phyloP scores from a whole-genome alignment of 2,888 invertebrate genomes.

The Platycheirus rosarum region DNA sequence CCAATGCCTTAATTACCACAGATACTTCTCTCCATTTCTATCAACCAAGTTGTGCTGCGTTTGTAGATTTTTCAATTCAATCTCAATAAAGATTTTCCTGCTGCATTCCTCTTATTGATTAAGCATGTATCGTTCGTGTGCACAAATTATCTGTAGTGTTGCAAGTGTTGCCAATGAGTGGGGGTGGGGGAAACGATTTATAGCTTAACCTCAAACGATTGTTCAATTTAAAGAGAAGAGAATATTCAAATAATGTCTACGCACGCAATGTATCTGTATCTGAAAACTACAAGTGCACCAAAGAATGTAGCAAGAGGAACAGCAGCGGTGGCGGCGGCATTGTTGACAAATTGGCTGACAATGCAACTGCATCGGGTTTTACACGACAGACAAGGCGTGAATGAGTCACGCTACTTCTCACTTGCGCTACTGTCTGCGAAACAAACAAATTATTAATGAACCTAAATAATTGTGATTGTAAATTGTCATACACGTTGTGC shows the following conservation, averaged over 20 bases:
- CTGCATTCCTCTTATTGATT: slow-evolving; percentile 25
- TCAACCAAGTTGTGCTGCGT: too few species aligned
- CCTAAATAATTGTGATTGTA: slow-evolving; percentile 25
- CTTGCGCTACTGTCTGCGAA: slow-evolving; percentile 38
- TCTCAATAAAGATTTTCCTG: slow-evolving; percentile 33
- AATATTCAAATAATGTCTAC: slow-evolving; percentile 49
- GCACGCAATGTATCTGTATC: slow-evolving; percentile 19
- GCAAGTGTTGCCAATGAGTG: slow-evolving; percentile 17
- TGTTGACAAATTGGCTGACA: slow-evolving; percentile 66
- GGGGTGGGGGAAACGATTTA: slow-evolving; percentile 50
- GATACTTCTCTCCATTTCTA: too few species aligned
- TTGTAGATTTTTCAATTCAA: slow-evolving; percentile 33
- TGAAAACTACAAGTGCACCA: slow-evolving; percentile 3
- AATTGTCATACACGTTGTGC: slow-evolving; percentile 5
- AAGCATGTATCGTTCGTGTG: background rate
- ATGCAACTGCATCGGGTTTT: slow-evolving; percentile 45
- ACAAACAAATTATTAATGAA: slow-evolving; percentile 63
- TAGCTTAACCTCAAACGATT: slow-evolving; percentile 57
- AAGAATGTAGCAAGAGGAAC: too few species aligned
- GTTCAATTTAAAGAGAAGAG: slow-evolving; percentile 49
- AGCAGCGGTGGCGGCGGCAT: background rate
- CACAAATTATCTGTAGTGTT: slow-evolving; percentile 22
- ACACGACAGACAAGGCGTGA: slow-evolving; percentile 59
- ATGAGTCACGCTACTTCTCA: slow-evolving; percentile 61
- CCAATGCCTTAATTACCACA: too few species aligned